Evolutionary conservation across 2,888 invertebrate species (phyloP).

Genomic region (Chrysotoxum bicinctum): DNA sequence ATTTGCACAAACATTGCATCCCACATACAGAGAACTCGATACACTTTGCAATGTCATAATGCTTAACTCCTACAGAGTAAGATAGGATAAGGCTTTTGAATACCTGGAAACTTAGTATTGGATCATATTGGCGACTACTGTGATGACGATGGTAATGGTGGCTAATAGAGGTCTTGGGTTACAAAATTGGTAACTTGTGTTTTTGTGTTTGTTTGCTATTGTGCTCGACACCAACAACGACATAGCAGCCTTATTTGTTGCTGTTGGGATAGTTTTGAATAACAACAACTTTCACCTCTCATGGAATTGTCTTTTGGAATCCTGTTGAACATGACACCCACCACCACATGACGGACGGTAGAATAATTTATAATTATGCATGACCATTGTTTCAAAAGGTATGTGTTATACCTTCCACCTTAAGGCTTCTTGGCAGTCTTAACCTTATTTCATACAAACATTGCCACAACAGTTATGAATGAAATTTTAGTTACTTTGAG

Average conservation of each 20-base stretch:
- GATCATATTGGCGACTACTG: background rate
- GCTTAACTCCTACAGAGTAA: background rate
- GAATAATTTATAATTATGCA: too few species aligned
- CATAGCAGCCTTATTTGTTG: background rate
- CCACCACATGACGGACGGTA: too few species aligned
- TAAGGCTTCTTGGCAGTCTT: too few species aligned
- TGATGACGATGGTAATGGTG: constrained; percentile 8
- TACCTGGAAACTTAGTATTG: constrained; percentile 9
- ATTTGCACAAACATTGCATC: constrained; percentile 51
- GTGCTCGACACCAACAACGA: constrained; percentile 1
- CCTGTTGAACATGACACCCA: too few species aligned
- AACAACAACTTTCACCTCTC: too few species aligned
- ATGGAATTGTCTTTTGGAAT: too few species aligned
- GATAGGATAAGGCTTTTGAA: background rate
- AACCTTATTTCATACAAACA: too few species aligned
- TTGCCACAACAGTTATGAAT: too few species aligned
- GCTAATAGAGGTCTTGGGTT: constrained; percentile 53
- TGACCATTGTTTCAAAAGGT: too few species aligned
- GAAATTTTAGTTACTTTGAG: too few species aligned
- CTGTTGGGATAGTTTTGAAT: too few species aligned
- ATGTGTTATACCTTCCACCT: too few species aligned
- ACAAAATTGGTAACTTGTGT: constrained; percentile 51
- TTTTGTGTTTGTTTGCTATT: constrained; percentile 44
- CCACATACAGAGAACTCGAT: background rate
- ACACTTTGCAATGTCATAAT: constrained; percentile 1